Evolutionary conservation across 2,797 vertebrate species (phyloP).

Genomic region (Aphelocoma californica): DNA sequence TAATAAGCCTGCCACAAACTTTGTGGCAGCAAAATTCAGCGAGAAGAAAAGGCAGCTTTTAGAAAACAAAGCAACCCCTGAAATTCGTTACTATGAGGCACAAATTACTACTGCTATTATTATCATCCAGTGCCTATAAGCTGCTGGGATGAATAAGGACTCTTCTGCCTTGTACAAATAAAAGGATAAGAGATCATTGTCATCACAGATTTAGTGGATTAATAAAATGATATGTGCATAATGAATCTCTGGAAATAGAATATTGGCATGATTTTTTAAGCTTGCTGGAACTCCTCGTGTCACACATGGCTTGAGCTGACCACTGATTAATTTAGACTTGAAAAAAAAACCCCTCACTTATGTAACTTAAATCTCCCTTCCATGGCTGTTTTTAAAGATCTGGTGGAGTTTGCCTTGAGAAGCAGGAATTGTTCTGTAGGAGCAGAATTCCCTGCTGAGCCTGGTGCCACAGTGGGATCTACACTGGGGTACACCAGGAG

Average conservation of each 20-base stretch:
- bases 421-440: background rate
- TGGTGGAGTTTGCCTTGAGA: background rate
- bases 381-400: background rate
- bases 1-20: background rate
- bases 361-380: background rate
- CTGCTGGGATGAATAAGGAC: background rate
- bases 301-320: background rate
- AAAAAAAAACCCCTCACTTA: background rate
- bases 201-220: slow-evolving; percentile 16
- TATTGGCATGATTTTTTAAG: background rate
- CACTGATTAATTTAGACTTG: background rate
- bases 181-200: slow-evolving; percentile 4
- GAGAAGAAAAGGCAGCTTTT: background rate
- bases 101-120: slow-evolving; percentile 1
- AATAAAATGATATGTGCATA: background rate
- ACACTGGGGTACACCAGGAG: background rate
- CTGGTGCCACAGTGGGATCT: background rate
- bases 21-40: background rate
- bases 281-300: background rate
- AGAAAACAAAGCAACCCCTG: background rate
- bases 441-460: background rate
- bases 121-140: background rate
- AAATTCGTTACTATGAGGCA: background rate
- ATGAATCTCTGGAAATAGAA: slow-evolving; percentile 1
- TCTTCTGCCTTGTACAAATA: background rate